These are phyloP conservation scores for Labrus mixtus DNA, from an alignment of 2,113 vertebrate species.

Conservation along the genomic window DNA sequence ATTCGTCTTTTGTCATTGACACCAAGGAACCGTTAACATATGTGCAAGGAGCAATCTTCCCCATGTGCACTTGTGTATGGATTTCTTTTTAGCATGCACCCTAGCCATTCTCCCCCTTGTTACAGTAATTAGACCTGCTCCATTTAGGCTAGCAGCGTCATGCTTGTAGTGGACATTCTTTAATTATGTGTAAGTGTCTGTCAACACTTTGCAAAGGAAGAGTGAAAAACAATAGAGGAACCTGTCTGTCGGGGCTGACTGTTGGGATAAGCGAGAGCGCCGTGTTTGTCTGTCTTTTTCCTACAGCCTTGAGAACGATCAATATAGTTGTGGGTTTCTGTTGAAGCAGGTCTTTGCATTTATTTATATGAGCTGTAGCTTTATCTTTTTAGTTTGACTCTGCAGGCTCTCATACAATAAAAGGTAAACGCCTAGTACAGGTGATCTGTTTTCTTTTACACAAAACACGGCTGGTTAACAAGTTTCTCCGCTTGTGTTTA, in stretches of 20 bases:
- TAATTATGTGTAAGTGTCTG: conserved; percentile 73
- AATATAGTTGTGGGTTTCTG: conserved; percentile 40
- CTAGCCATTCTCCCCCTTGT: conserved; percentile 57
- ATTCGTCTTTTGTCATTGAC: conserved; percentile 69
- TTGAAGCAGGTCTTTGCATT: conserved; percentile 50
- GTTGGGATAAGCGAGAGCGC: conserved; percentile 37
- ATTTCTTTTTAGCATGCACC: conserved; percentile 66
- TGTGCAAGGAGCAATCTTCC: conserved; percentile 58
- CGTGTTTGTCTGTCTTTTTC: conserved; percentile 43
- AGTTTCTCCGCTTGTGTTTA: conserved; percentile 26
- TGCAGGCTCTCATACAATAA: conserved; percentile 23
- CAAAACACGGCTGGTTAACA: conserved; percentile 14
- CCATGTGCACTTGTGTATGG: conserved; percentile 56
- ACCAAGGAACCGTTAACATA: conserved; percentile 63
- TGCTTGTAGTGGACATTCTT: conserved; percentile 73
- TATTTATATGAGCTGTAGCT: conserved; percentile 24
- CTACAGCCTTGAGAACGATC: conserved; percentile 16
- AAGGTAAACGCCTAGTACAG: conserved; percentile 6
- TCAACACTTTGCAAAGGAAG: conserved; percentile 69
- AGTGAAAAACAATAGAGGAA: conserved; percentile 61
- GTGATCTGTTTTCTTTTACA: conserved; percentile 42
- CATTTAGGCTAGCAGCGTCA: conserved; percentile 69
- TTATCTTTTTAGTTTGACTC: conserved; percentile 27
- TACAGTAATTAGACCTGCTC: conserved; percentile 78
- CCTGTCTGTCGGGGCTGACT: conserved; percentile 40